These are phyloP conservation scores for Brotula barbata DNA, from an alignment of 2,797 vertebrate genomes.

Conservation along the genomic window DNA sequence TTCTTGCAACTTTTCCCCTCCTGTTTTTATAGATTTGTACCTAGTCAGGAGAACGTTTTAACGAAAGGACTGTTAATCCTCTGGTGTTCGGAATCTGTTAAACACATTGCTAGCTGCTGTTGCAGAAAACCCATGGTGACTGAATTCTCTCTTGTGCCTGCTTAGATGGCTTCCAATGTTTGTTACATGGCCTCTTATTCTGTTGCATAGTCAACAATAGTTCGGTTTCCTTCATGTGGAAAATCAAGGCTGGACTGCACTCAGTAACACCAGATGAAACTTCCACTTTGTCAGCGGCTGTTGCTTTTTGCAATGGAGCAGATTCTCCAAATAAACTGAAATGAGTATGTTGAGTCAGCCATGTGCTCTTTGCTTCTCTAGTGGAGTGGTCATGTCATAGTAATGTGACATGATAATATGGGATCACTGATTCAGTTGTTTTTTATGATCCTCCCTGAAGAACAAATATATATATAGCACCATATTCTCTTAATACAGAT, in stretches of 20 bases:
- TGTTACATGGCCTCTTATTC: constrained; percentile 29
- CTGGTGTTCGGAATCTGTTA: constrained; percentile 17
- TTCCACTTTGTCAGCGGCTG: constrained; percentile 27
- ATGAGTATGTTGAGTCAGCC: constrained; percentile 4
- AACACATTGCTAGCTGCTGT: neutral
- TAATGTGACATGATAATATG: no score
- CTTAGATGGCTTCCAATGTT: constrained; percentile 48
- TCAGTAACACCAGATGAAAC: neutral
- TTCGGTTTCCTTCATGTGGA: constrained; percentile 19
- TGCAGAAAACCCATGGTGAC: constrained; percentile 11
- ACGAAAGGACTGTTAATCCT: constrained; percentile 5
- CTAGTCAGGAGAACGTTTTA: constrained; percentile 35
- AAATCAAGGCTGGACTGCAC: constrained; percentile 35
- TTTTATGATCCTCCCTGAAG: no score
- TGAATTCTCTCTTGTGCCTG: constrained; percentile 42
- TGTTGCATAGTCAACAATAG: constrained; percentile 23
- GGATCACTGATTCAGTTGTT: neutral
- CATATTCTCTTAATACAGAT: no score
- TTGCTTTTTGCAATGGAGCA: constrained; percentile 39
- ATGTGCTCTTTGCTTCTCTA: constrained; percentile 8
- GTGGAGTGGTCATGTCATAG: no score
- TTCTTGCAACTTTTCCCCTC: constrained; percentile 22
- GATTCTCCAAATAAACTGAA: constrained; percentile 55
- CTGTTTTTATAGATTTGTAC: constrained; percentile 28
- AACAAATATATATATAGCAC: no score